Base-by-base conservation (phyloP, 2,888 invertebrate genomes). In the Peribatodes rhomboidaria region DNA sequence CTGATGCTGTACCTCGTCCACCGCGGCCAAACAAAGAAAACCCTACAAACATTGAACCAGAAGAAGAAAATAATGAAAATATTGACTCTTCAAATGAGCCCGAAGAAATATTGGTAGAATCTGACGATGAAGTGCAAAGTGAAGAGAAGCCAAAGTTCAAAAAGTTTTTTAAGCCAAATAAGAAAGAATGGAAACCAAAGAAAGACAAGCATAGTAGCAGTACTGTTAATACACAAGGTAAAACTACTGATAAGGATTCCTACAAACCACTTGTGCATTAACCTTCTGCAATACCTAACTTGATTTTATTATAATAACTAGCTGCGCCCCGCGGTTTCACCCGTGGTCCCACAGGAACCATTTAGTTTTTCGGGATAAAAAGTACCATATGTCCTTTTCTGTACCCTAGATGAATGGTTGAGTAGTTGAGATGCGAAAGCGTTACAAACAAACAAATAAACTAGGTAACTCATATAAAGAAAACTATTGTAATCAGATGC, bases 1-100 rank as follows among this genome's bases (percentile, higher is more conserved):
- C 94, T 1, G 94, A 94, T 70, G 94, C 94, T 9, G 85, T 90
- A 41, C 94, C 94, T 0, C 88, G 88, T 72, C 84, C 94, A 7
- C 94, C 94, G 0, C 83, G 94, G 42, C 76, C 82, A 35, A 71
- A 70, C 39, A 71, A 61, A 56, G 60, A 57, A 22, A 65, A 73
- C 14, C 75, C 72, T n/a, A 70, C 75, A 20, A 69, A 71, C 35
- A 47, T 64, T 35, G 74, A 73, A 42, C 71, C 69, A 47, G 65
- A 62, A 20, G 67, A 75, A 20, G 72, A 75, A 41, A 66, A 78
- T 41, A 74, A 81, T 71, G 80, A 79, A 60, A 83, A 81, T 64
- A 72, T 76, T 16, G 74, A 84, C 37, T 68, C 70, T 14, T 62
- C 74, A n/a, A 76, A 78, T 14, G 75, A 79, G 33, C 72, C 77